These are phyloP conservation scores for Parelbella ahira DNA, from an alignment of 2,888 invertebrate genomes.

Conservation along the genomic window DNA sequence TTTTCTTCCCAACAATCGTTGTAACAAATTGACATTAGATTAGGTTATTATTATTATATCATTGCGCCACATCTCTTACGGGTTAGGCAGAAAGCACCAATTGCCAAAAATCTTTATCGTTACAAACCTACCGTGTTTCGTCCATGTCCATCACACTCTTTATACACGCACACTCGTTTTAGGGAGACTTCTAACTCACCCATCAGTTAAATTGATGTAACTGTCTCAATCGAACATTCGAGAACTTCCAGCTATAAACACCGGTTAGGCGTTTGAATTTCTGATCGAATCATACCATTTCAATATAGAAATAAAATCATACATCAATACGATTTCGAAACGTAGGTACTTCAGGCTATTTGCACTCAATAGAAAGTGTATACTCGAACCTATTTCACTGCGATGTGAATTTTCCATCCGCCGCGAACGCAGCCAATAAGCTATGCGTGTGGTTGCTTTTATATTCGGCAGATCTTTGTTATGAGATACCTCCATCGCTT, in stretches of 20 bases:
- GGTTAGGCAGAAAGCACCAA: too few relatives aligned
- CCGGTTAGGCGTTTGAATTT: constrained; percentile 21
- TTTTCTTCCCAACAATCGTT: constrained; percentile 19
- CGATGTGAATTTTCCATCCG: constrained; percentile 17
- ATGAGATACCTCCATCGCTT: constrained; percentile 13
- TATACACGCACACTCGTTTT: too few relatives aligned
- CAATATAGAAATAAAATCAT: constrained; percentile 21
- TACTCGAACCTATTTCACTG: constrained; percentile 17
- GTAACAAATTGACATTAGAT: constrained; percentile 15
- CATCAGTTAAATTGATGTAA: too few relatives aligned
- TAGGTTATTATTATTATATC: too few relatives aligned
- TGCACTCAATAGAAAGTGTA: constrained; percentile 20
- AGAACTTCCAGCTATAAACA: constrained; percentile 21
- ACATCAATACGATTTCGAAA: constrained; percentile 20
- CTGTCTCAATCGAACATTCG: constrained; percentile 23
- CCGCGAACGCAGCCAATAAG: constrained; percentile 13
- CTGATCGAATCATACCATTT: constrained; percentile 18
- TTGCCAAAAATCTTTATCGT: too few relatives aligned
- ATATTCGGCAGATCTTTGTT: neutral
- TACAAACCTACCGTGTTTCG: too few relatives aligned
- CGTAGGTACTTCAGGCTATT: constrained; percentile 11
- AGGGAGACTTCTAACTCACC: too few relatives aligned
- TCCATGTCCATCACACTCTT: too few relatives aligned
- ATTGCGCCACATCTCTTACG: too few relatives aligned
- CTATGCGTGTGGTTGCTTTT: constrained; percentile 2